Conservation (phyloP, 2,797 vertebrate genomes). For the Myotis planiceps region DNA sequence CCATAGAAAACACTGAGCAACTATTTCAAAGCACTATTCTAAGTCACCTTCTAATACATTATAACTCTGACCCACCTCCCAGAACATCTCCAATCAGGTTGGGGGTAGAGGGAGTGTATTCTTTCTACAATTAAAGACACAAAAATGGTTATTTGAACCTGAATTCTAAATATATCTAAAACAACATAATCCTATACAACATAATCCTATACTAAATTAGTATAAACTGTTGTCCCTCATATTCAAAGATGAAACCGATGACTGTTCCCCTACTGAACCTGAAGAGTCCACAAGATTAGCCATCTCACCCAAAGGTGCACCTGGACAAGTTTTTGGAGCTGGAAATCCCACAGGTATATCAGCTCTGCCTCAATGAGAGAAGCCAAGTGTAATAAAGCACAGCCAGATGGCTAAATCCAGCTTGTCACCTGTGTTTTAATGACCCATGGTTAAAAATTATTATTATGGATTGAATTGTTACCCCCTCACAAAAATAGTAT, state of each 20-base stretch:
- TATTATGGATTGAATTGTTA: neutral
- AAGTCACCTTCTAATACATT: neutral
- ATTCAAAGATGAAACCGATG: neutral
- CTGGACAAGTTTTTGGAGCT: neutral
- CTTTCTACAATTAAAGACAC: constrained; percentile 28
- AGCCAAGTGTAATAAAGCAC: neutral
- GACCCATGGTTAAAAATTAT: neutral
- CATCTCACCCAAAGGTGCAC: neutral
- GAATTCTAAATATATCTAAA: neutral
- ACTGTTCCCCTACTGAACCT: neutral
- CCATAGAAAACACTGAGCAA: neutral
- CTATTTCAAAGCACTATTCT: neutral
- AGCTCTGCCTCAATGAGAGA: neutral
- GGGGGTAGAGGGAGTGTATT: neutral
- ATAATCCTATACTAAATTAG: neutral
- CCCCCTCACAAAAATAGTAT: neutral
- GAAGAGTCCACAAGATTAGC: neutral
- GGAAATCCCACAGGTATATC: neutral
- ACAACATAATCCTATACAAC: neutral
- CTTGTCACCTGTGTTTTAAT: neutral
- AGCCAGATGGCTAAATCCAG: neutral
- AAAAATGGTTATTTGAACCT: neutral
- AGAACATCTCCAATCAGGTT: neutral
- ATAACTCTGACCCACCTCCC: neutral
- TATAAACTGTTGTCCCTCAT: neutral